Percentiles rank a stretch among this genome's conserved stretches.
These are phyloP conservation scores for Ostrea denselamellosa DNA, from an alignment of 1,140 invertebrate species.

Conservation along the genomic window DNA sequence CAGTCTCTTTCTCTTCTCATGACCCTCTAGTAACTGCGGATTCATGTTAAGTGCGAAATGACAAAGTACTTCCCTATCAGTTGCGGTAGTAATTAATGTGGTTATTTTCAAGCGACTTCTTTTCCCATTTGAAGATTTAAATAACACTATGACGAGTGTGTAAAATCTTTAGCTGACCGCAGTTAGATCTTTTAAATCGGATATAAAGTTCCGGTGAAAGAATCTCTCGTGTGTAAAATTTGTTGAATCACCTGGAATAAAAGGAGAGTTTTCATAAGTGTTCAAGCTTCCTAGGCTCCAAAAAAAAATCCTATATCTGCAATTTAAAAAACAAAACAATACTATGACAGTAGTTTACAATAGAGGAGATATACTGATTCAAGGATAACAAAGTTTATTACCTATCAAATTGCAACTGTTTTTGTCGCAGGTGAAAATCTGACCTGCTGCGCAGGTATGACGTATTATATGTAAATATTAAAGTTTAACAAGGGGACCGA, in stretches of 20 bases:
- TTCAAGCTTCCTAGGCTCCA: background rate
- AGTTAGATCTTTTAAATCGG: background rate
- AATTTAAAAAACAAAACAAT: background rate
- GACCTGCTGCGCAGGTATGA: background rate
- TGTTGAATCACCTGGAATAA: slow-evolving; percentile 18
- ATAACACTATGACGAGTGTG: slow-evolving; percentile 13
- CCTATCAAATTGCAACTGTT: background rate
- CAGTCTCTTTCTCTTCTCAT: background rate
- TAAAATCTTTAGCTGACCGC: background rate
- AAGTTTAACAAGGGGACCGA: no score
- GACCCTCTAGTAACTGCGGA: background rate
- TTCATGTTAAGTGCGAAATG: slow-evolving; percentile 15
- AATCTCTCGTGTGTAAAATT: background rate
- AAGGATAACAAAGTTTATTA: background rate
- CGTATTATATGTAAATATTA: no score
- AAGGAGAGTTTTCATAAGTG: background rate
- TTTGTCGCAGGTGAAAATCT: background rate
- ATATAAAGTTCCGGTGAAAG: background rate
- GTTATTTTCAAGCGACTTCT: slow-evolving; percentile 3
- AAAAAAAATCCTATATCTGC: slow-evolving; percentile 6
- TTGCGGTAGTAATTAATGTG: slow-evolving; percentile 18
- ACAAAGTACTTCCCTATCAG: background rate
- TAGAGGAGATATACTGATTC: background rate
- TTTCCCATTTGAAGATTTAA: slow-evolving; percentile 16
- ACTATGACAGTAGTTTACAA: background rate